A percentile compares a stretch with the other conserved stretches of the same genome.
Evolutionary conservation across 2,888 invertebrate genomes (phyloP).

Genomic region (Alentia gelatinosa): DNA sequence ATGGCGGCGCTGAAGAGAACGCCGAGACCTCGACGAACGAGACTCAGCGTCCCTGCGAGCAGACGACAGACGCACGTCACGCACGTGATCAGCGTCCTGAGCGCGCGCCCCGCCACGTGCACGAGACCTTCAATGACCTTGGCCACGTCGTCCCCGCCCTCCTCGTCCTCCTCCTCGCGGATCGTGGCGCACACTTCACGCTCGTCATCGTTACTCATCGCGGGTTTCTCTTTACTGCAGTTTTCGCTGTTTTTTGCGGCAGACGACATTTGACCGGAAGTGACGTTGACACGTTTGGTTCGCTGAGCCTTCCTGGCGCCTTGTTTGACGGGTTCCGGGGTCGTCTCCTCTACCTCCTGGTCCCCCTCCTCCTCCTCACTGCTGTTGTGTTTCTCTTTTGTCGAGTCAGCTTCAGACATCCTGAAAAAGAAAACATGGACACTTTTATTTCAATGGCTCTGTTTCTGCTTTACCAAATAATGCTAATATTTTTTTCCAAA

Average conservation of each 20-base stretch:
- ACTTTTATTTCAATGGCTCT: too few species aligned
- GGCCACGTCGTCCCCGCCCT: neutral
- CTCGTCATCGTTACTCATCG: neutral
- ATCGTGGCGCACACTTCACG: too few species aligned
- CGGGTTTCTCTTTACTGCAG: neutral
- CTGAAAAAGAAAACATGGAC: neutral
- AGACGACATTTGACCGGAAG: neutral
- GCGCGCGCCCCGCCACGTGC: neutral
- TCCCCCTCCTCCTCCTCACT: neutral
- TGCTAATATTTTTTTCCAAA: too few species aligned
- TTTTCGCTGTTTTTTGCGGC: neutral
- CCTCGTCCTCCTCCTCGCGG: slow-evolving; percentile 37
- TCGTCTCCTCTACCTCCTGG: neutral
- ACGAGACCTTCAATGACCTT: neutral
- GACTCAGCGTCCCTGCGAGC: neutral
- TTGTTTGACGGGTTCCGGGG: neutral
- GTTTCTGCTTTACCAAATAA: too few species aligned
- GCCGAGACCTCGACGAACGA: neutral
- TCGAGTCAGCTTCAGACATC: neutral
- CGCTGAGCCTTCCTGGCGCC: slow-evolving; percentile 26
- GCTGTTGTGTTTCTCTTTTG: neutral
- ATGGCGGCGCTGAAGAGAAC: neutral
- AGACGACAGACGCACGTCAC: neutral
- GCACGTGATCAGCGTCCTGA: neutral
- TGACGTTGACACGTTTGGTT: neutral